phyloP scores from a whole-genome alignment of 2,888 invertebrate species.

The Xylocampa areola region DNA sequence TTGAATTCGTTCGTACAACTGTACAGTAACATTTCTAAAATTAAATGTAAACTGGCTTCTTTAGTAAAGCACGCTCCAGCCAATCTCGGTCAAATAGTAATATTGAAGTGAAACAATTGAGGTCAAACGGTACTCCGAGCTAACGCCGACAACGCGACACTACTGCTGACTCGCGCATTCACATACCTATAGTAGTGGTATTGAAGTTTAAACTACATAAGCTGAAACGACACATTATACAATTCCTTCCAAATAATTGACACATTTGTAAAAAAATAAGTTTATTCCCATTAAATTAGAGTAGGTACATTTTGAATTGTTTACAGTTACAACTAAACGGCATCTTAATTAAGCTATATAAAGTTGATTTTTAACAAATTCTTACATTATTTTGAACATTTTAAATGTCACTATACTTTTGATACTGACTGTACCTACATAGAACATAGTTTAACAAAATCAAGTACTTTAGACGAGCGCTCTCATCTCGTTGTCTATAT shows the following conservation, averaged over 20 bases:
- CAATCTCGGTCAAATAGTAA: constrained; percentile 4
- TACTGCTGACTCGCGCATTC: background rate
- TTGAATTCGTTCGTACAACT: no score
- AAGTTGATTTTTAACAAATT: no score
- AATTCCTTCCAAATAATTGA: no score
- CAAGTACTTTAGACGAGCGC: constrained; percentile 4
- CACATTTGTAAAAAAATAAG: no score
- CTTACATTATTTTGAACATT: no score
- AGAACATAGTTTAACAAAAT: background rate
- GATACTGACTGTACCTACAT: no score
- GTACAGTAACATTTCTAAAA: background rate
- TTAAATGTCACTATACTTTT: no score
- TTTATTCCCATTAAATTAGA: no score
- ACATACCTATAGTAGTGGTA: background rate
- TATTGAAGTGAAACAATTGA: constrained; percentile 14
- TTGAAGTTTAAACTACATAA: background rate
- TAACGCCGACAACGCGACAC: background rate
- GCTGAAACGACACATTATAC: background rate
- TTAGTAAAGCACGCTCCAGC: background rate
- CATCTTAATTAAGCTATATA: no score
- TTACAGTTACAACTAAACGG: no score
- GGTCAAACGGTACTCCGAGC: constrained; percentile 3
- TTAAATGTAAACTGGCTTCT: background rate
- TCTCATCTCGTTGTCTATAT: constrained; percentile 9
- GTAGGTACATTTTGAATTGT: no score